Base-by-base conservation (phyloP, 1,140 invertebrate species). In the Chrysomallon squamiferum region DNA sequence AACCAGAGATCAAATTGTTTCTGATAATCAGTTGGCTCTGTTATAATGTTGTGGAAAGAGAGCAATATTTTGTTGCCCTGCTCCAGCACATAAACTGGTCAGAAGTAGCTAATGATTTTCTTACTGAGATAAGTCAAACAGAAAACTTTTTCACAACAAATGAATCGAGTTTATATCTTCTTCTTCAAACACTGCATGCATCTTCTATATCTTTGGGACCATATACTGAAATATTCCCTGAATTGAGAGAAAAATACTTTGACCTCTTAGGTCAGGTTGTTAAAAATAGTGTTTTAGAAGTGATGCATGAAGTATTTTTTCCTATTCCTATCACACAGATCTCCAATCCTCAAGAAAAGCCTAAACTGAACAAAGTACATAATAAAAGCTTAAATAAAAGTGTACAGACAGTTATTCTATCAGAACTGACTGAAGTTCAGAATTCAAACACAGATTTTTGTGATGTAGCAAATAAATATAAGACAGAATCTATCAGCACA, bases 181-280 rank as follows among this genome's bases (percentile, higher is more conserved):
- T 91, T 62, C 78, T 91, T 27, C 86, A 89, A 68, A 86, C 85
- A 66, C 81, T 91, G 61, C 84, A 87, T 64, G 87, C 89, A 65
- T 88, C 88, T 74, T 85, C 86, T 65, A 84, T 89, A 68, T 84
- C 88, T 59, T 77, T 88, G 20, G 83, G 85, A 29, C 88, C 87
- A 57, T 89, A 88, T 71, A 83, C 84, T 58, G 82, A 81, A 49
- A 79, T 81, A 62, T 89, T 89, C 79, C 84, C 86, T 62, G 79
- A 82, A 5, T 69, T 90, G 25, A 85, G 88, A 63, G 76, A 84
- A 18, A 87, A 88, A 76, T 89, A 81, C 52, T 74, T 70, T 2
- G 67, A 72, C 54, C 61, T 78, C 30, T 65, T 81, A 13, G 71
- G 66, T 33, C 71, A 76, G 49, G 72, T 81, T 38, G 73, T 79